Evolutionary conservation across 1,140 invertebrate species (phyloP).

Genomic region (Cherax destructor): DNA sequence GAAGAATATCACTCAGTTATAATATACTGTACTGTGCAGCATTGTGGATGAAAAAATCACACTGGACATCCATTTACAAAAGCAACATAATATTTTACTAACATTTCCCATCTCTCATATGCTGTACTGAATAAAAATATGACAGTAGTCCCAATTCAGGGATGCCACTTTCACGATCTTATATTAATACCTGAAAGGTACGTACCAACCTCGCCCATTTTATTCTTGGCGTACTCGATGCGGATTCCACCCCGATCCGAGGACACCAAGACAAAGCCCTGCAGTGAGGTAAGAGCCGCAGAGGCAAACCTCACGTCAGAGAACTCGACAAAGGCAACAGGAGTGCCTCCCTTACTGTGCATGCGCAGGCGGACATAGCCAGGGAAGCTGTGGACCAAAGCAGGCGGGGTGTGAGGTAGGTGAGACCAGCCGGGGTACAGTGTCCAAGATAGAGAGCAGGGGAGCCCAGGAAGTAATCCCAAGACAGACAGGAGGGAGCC

Average conservation of each 20-base stretch:
- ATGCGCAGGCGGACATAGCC: conserved; percentile 98
- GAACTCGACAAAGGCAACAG: conserved; percentile 98
- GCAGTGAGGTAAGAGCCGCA: conserved; percentile 92
- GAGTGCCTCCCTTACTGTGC: conserved; percentile 93
- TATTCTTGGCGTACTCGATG: conserved; percentile 98
- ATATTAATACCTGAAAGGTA: conserved; percentile 60
- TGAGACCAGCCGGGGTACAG: conserved; percentile 73
- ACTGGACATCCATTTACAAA: neutral
- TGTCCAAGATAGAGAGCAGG: conserved; percentile 56
- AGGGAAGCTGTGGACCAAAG: conserved; percentile 86
- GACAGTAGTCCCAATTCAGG: neutral
- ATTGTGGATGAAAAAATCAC: neutral
- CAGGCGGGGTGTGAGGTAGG: conserved; percentile 49
- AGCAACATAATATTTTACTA: neutral
- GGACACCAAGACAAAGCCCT: conserved; percentile 94
- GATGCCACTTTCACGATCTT: conserved; percentile 35
- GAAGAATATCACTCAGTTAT: neutral
- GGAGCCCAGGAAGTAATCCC: neutral
- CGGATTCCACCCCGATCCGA: conserved; percentile 96
- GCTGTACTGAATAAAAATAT: neutral
- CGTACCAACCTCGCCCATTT: conserved; percentile 82
- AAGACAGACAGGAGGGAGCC: neutral
- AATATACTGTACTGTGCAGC: neutral
- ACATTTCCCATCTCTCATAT: neutral
- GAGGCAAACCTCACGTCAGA: conserved; percentile 92